Conservation (phyloP, 2,888 invertebrate genomes). For the Spatulosminthurus flaviceps region DNA sequence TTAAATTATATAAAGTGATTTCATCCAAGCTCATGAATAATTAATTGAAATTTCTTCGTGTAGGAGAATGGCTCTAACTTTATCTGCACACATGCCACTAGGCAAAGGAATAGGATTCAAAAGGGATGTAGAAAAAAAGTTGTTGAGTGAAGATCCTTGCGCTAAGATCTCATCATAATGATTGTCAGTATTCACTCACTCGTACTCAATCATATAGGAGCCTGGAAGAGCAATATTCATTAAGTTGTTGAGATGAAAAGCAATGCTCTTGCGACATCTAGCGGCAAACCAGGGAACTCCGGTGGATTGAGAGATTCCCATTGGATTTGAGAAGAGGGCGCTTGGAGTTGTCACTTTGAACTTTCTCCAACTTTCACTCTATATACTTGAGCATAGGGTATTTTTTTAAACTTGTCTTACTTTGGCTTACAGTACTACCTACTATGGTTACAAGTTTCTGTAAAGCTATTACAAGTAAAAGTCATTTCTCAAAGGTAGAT, state of each 20-base stretch:
- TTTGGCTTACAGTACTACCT: too few species aligned
- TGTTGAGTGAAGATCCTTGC: neutral
- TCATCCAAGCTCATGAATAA: constrained; percentile 21
- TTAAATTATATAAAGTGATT: constrained; percentile 25
- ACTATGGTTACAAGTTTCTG: too few species aligned
- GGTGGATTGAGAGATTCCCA: neutral
- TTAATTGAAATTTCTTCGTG: constrained; percentile 15
- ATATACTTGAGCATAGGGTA: too few species aligned
- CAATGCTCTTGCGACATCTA: neutral
- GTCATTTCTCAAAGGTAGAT: too few species aligned
- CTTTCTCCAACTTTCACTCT: neutral
- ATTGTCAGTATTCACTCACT: neutral
- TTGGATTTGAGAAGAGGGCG: neutral
- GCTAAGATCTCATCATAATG: neutral
- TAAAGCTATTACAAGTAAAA: too few species aligned
- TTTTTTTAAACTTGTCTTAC: too few species aligned
- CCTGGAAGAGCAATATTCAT: neutral
- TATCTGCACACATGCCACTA: neutral
- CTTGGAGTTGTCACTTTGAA: neutral
- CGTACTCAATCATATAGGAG: too few species aligned
- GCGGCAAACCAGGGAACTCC: neutral
- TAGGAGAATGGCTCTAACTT: neutral
- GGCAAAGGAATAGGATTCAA: neutral
- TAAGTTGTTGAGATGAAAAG: neutral
- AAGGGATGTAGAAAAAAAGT: neutral